phyloP scores from a whole-genome alignment of 1,140 invertebrate species.

The Drosophila novamexicana region DNA sequence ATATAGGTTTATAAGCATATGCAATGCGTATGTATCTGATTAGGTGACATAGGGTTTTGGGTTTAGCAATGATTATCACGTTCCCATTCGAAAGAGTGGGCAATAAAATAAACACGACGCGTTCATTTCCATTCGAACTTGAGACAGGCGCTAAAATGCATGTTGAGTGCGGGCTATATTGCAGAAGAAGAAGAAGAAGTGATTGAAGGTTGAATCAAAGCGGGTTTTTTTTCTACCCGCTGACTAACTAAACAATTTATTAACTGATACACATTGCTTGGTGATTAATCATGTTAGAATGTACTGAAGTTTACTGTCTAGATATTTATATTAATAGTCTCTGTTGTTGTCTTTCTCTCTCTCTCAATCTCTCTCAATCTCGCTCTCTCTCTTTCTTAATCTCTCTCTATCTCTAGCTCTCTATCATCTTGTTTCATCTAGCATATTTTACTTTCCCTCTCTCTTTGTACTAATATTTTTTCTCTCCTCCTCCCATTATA shows the following conservation, averaged over 20 bases:
- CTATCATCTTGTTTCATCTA: no score
- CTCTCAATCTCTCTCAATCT: no score
- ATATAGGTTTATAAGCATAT: constrained; percentile 1
- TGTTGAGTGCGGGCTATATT: constrained; percentile 56
- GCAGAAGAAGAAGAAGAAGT: constrained; percentile 42
- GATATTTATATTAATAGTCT: background rate
- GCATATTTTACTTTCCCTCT: no score
- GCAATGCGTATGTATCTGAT: constrained; percentile 1
- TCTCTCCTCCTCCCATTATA: no score
- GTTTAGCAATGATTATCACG: constrained; percentile 70
- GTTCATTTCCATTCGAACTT: constrained; percentile 77
- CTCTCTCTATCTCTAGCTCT: no score
- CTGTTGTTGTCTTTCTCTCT: no score
- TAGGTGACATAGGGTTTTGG: constrained; percentile 20
- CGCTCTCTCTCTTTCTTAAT: no score
- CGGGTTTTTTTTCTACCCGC: constrained; percentile 43
- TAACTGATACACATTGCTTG: constrained; percentile 11
- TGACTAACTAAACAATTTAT: constrained; percentile 35
- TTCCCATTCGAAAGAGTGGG: constrained; percentile 59
- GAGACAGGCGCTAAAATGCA: constrained; percentile 73
- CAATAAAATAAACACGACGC: constrained; percentile 49
- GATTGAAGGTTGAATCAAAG: constrained; percentile 60
- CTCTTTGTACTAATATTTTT: no score
- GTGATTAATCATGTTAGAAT: constrained; percentile 43
- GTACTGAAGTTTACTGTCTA: background rate